Evolutionary conservation across 2,113 vertebrate species (phyloP), one percentile per base, ranked within the genome.

Genomic region (Rhabdomys dilectus): DNA sequence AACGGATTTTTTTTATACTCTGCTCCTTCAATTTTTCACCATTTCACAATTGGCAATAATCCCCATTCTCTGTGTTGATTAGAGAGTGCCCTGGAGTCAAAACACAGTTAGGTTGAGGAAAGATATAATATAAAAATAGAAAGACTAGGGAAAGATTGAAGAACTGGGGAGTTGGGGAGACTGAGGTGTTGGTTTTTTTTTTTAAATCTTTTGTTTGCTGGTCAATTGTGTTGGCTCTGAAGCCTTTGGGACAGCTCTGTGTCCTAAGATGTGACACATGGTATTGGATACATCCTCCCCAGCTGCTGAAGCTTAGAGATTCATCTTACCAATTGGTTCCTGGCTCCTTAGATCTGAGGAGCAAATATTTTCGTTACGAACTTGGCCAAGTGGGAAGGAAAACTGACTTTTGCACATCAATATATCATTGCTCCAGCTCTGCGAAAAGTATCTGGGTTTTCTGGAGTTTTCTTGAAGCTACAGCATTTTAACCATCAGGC

Each of bases 361-460:
- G 31, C 84, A 89, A 93, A 93, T 94, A 78, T 90, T 94, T 97
- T 93, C 76, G 58, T 85, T 88, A 90, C 76, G 56, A 88, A 36
- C 72, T 88, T 26, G 56, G 78, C 95, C 96, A 97, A 88, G 45
- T 84, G 80, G 96, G 29, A 96, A 91, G 62, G 78, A 95, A 93
- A 93, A 89, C 29, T 56, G 91, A 62, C 75, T 58, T 73, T 73
- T 89, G 66, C 73, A 78, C 75, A 88, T 94, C 96, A 87, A 91
- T 95, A 90, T 58, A n/a, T 68, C 94, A 56, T 96, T 34, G 11
- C 19, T 15, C 73, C 8, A 36, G 80, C 84, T 86, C 95, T 96
- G 90, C 34, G 34, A 94, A 97, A 97, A 21, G 29, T 76, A 92
- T 97, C 72, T 81, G 68, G 45, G 21, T 94, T 96, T 89, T 72